Evolutionary conservation across 2,888 invertebrate genomes (phyloP), one percentile per base, ranked within the genome.

Genomic region (Holacanthella duospinosa): DNA sequence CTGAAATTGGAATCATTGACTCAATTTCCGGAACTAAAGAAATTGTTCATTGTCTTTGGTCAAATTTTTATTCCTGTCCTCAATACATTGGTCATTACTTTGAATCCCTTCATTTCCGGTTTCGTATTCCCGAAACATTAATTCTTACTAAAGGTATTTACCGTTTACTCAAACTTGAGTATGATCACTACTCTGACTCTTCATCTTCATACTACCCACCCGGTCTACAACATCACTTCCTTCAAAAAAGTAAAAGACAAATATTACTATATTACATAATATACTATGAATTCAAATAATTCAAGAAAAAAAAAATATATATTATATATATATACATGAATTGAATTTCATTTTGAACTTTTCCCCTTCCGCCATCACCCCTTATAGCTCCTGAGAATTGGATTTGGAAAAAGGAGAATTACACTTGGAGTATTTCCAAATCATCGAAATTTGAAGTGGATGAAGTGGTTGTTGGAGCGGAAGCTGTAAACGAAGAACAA

Each of bases 171-270:
- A 71, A 71, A 63, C 66, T 64, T 0, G 77, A 80, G 73, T 80
- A 84, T 60, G 85, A 86, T 67, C 80, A 85, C 68, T 79, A 83
- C 43, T 85, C 85, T 25, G 83, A 80, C 63, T 75, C 74, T 19
- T 76, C 77, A 57, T 66, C 64, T 1, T 76, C 78, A 2, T 78
- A 74, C 61, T 68, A 71, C n/a, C 74, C 77, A 36, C 79, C 80
- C 1, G 70, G 75, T 1, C 4, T 21, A 21, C 65, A 78, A 12
- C 75, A 78, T 0, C n/a, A 73, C 75, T 3, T 74, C 76, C 9
- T 55, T 69, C 27, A 68, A 64, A 36, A 36, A 36, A 12, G 36
- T 36, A 6, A 36, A 16, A n/a, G n/a, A n/a, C n/a, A n/a, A n/a
- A n/a, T n/a, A n/a, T n/a, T n/a, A n/a, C n/a, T n/a, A n/a, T n/a